Evolutionary conservation across 2,797 vertebrate species (phyloP).

Genomic region (Rhinatrema bivittatum): DNA sequence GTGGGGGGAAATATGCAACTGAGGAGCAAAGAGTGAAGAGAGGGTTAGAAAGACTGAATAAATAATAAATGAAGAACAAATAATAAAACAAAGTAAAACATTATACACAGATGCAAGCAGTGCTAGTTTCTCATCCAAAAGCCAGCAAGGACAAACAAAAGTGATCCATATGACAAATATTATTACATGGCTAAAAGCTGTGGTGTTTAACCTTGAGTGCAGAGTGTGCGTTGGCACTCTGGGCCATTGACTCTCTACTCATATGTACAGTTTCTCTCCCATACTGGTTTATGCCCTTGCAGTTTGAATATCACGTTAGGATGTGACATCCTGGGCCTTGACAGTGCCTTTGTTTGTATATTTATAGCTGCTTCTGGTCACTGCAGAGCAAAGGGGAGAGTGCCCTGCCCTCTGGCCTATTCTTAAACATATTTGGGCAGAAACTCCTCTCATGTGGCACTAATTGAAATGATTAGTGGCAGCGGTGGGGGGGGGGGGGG

Average conservation of each 20-base stretch:
- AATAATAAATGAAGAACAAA: too few relatives aligned
- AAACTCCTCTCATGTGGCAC: conserved; percentile 70
- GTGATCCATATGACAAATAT: conserved; percentile 5
- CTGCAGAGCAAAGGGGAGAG: conserved; percentile 55
- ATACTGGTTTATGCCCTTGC: too few relatives aligned
- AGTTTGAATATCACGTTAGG: conserved; percentile 26
- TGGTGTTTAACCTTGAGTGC: neutral
- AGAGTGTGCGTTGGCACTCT: neutral
- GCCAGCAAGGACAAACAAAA: conserved; percentile 20
- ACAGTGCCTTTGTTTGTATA: conserved; percentile 46
- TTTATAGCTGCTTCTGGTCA: conserved; percentile 54
- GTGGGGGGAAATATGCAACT: too few relatives aligned
- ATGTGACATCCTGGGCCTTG: conserved; percentile 44
- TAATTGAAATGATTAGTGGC: conserved; percentile 75
- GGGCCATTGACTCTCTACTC: neutral
- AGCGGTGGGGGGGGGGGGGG: too few relatives aligned
- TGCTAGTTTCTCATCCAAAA: too few relatives aligned
- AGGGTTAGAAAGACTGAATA: too few relatives aligned
- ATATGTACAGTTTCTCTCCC: too few relatives aligned
- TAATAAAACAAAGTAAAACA: too few relatives aligned
- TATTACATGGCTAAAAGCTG: conserved; percentile 2
- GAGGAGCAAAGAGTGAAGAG: too few relatives aligned
- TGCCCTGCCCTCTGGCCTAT: conserved; percentile 71
- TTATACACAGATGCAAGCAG: conserved; percentile 3
- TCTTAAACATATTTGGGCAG: conserved; percentile 65